Percentiles rank a stretch among this genome's conserved stretches.
Conservation (phyloP, 2,113 vertebrate species). For the Pelusios castaneus region DNA sequence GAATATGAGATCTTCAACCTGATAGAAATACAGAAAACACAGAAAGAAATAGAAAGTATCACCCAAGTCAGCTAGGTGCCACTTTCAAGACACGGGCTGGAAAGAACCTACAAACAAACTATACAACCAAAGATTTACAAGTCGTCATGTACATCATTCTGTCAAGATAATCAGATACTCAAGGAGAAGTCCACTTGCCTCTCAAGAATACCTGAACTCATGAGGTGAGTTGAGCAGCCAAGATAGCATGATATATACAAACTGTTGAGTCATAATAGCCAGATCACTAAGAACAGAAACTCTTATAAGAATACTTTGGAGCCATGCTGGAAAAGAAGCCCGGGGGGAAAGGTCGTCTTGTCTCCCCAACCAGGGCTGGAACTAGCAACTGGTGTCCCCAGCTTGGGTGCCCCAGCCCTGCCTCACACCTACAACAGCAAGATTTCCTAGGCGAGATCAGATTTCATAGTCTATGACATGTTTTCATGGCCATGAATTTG, state of each 20-base stretch:
- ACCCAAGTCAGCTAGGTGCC: neutral
- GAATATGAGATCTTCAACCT: neutral
- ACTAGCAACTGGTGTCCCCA: too few relatives aligned
- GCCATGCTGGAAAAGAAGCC: neutral
- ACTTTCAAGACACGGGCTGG: neutral
- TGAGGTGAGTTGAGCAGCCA: neutral
- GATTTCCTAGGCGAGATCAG: too few relatives aligned
- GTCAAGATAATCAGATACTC: neutral
- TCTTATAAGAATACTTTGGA: neutral
- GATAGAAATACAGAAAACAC: neutral
- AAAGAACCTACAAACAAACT: neutral
- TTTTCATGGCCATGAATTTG: too few relatives aligned
- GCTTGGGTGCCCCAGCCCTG: too few relatives aligned
- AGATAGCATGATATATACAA: neutral
- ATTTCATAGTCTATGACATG: too few relatives aligned
- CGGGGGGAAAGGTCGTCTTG: too few relatives aligned
- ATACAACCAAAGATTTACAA: neutral
- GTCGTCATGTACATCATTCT: neutral
- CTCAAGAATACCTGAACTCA: neutral
- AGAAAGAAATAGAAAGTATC: neutral
- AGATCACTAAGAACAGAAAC: neutral
- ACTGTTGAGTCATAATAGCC: neutral
- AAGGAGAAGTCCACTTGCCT: neutral
- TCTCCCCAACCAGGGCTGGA: too few relatives aligned
- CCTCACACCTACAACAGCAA: too few relatives aligned